Evolutionary conservation across 2,888 invertebrate genomes (phyloP).

Genomic region (Pheosia tremula): DNA sequence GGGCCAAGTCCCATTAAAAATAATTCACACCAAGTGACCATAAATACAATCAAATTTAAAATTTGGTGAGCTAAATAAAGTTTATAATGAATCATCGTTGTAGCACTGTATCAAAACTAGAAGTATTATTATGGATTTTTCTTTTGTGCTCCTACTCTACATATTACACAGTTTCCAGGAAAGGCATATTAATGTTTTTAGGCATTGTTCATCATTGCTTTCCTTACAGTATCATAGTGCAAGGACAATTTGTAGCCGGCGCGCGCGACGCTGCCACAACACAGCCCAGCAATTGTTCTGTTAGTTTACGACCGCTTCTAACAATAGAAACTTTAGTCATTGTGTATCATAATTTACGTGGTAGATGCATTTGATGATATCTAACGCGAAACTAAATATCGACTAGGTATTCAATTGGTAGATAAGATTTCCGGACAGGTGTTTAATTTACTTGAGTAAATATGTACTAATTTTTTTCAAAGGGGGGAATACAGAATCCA

Average conservation of each 20-base stretch:
- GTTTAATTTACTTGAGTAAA: no score
- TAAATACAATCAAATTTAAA: no score
- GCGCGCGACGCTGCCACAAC: conserved; percentile 37
- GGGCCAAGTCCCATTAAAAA: no score
- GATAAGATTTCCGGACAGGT: no score
- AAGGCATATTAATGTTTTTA: conserved; percentile 13
- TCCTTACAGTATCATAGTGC: conserved; percentile 40
- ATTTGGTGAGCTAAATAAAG: no score
- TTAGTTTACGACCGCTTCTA: conserved; percentile 52
- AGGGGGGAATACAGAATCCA: no score
- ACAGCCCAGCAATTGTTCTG: conserved; percentile 54
- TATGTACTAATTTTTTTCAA: no score
- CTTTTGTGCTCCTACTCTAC: no score
- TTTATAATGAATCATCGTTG: no score
- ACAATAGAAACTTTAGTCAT: conserved; percentile 59
- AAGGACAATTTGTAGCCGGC: conserved; percentile 43
- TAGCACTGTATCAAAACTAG: no score
- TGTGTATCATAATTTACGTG: conserved; percentile 50
- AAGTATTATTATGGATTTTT: no score
- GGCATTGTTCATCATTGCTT: conserved; percentile 22
- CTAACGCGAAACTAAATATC: conserved; percentile 1
- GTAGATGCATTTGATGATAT: conserved; percentile 35
- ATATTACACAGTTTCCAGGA: neutral
- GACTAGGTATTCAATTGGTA: neutral
- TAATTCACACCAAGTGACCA: no score